These are phyloP conservation scores for Chaenocephalus aceratus DNA, from an alignment of 2,113 vertebrate species.

Conservation along the genomic window DNA sequence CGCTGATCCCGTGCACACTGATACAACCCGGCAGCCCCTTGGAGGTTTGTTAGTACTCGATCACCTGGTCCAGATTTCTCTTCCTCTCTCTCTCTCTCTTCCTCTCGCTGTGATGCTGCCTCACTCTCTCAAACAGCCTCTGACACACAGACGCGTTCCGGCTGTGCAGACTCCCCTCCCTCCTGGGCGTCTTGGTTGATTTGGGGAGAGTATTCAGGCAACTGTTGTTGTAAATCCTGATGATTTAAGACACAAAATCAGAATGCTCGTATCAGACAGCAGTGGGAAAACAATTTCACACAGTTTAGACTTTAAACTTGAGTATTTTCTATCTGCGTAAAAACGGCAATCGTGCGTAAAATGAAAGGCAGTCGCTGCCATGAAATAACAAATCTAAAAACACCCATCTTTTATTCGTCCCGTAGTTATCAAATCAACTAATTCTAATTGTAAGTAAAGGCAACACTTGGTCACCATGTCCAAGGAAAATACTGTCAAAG, in stretches of 20 bases:
- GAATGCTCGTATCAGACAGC: constrained; percentile 19
- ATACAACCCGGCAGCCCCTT: constrained; percentile 82
- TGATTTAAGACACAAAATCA: constrained; percentile 58
- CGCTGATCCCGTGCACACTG: constrained; percentile 82
- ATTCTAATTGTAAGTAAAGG: neutral
- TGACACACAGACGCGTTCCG: constrained; percentile 71
- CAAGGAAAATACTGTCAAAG: neutral
- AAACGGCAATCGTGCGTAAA: constrained; percentile 52
- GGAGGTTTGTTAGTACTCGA: constrained; percentile 84
- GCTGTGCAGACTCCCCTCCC: constrained; percentile 72
- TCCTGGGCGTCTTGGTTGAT: constrained; percentile 77
- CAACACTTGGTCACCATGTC: constrained; percentile 24
- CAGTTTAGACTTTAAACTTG: constrained; percentile 11
- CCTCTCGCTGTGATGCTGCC: constrained; percentile 69
- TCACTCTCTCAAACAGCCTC: constrained; percentile 74
- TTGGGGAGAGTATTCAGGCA: constrained; percentile 75
- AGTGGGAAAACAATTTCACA: neutral
- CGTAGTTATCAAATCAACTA: neutral
- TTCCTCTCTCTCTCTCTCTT: constrained; percentile 59
- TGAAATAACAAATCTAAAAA: constrained; percentile 9
- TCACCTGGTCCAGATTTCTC: constrained; percentile 83
- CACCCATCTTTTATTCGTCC: neutral
- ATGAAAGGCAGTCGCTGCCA: neutral
- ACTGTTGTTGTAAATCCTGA: constrained; percentile 73
- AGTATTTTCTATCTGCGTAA: constrained; percentile 46